Evolutionary conservation across 2,113 vertebrate genomes (phyloP).

Genomic region (Ranitomeya imitator): DNA sequence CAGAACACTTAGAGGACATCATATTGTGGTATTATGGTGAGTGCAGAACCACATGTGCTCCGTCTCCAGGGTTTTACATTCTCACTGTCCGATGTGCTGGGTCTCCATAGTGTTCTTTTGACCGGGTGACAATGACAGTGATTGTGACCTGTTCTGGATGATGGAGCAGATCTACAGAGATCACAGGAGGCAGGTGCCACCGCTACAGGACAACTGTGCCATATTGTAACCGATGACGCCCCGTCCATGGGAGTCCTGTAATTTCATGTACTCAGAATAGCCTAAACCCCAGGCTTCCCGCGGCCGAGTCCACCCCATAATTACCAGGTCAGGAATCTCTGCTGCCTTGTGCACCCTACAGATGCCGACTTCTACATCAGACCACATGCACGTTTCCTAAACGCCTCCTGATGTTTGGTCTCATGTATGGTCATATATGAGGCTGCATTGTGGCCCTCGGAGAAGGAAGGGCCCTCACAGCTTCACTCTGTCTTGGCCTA

Average conservation of each 20-base stretch:
- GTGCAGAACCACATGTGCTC: slow-evolving; percentile 8
- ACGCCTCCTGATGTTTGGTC: not conserved
- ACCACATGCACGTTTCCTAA: not conserved
- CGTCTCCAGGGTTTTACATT: not conserved
- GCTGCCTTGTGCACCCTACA: not conserved
- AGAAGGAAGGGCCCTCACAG: not conserved
- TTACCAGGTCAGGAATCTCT: slow-evolving; percentile 18
- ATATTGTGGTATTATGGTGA: not conserved
- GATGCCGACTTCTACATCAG: not conserved
- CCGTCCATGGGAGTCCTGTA: slow-evolving; percentile 41
- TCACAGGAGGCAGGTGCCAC: no score
- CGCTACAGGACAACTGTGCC: not conserved
- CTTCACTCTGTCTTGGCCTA: no score
- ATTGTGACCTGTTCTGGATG: not conserved
- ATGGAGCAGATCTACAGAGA: not conserved
- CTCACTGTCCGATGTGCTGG: not conserved
- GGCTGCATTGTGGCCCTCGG: not conserved
- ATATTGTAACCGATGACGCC: not conserved
- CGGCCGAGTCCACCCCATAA: slow-evolving; percentile 24
- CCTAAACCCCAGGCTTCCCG: not conserved
- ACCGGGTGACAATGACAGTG: slow-evolving; percentile 17
- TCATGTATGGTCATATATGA: not conserved
- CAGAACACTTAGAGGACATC: not conserved
- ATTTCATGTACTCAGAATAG: slow-evolving; percentile 43
- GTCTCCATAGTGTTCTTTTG: not conserved